Evolutionary conservation across 2,888 invertebrate genomes (phyloP).

Genomic region (Cantharis nigra): DNA sequence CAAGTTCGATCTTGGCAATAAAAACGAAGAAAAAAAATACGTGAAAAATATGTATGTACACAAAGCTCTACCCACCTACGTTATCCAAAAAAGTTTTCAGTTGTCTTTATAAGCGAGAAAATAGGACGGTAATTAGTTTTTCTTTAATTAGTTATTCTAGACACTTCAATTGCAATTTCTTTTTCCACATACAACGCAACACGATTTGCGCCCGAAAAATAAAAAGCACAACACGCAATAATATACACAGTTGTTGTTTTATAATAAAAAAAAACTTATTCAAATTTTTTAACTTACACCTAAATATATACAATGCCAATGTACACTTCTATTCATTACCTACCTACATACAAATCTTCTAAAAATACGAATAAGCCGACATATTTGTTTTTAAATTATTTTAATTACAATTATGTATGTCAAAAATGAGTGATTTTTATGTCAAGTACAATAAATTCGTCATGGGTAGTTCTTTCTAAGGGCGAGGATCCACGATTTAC

Average conservation of each 20-base stretch:
- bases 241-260: neutral
- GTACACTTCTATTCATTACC: slow-evolving; percentile 17
- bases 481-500: neutral
- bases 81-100: neutral
- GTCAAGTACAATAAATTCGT: neutral
- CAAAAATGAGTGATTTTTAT: neutral
- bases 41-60: neutral
- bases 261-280: slow-evolving; percentile 17
- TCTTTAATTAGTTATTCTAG: neutral
- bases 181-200: neutral
- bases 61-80: neutral
- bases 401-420: neutral
- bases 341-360: slow-evolving; percentile 1
- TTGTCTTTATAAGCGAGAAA: neutral
- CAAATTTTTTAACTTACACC: slow-evolving; percentile 12
- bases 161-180: neutral
- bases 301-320: slow-evolving; percentile 26
- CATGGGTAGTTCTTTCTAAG: neutral
- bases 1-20: slow-evolving; percentile 3
- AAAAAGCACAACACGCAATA: neutral
- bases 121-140: slow-evolving; percentile 1
- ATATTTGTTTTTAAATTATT: neutral
- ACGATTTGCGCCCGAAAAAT: neutral
- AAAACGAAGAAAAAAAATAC: neutral
- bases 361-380: neutral